Evolutionary conservation across 2,113 vertebrate species (phyloP).

Genomic region (Camelus bactrianus): DNA sequence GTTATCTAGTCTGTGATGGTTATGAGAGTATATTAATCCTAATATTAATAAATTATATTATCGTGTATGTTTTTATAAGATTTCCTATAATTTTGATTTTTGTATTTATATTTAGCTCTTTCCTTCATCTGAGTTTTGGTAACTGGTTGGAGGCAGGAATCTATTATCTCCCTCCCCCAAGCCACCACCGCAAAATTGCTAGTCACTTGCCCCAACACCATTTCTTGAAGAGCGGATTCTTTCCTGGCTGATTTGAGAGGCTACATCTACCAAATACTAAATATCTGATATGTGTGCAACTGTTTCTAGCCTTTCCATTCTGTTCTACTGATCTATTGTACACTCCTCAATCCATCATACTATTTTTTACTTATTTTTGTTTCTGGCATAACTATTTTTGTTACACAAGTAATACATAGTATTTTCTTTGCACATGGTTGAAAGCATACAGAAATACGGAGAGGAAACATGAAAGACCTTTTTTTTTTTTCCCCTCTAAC

Average conservation of each 20-base stretch:
- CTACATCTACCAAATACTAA: background rate
- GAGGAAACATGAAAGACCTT: conserved; percentile 50
- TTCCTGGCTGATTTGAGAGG: background rate
- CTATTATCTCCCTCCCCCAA: background rate
- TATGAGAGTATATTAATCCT: background rate
- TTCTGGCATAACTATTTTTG: conserved; percentile 38
- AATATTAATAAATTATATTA: background rate
- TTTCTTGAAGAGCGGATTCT: background rate
- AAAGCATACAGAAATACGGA: conserved; percentile 60
- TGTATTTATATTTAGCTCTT: background rate
- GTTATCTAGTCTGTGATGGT: background rate
- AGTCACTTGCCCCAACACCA: background rate
- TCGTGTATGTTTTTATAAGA: background rate
- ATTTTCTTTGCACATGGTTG: conserved; percentile 52
- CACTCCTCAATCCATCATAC: background rate
- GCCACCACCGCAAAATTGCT: background rate
- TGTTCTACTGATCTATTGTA: background rate
- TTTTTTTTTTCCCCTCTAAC: background rate
- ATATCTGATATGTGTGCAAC: background rate
- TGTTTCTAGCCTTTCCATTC: background rate
- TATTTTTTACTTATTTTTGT: background rate
- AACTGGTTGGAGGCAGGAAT: background rate
- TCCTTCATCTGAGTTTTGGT: background rate
- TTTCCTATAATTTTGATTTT: background rate
- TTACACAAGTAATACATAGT: conserved; percentile 6